Percentiles rank a stretch among this genome's conserved stretches.
Evolutionary conservation across 2,113 vertebrate genomes (phyloP).

Genomic region (Centrocercus urophasianus): DNA sequence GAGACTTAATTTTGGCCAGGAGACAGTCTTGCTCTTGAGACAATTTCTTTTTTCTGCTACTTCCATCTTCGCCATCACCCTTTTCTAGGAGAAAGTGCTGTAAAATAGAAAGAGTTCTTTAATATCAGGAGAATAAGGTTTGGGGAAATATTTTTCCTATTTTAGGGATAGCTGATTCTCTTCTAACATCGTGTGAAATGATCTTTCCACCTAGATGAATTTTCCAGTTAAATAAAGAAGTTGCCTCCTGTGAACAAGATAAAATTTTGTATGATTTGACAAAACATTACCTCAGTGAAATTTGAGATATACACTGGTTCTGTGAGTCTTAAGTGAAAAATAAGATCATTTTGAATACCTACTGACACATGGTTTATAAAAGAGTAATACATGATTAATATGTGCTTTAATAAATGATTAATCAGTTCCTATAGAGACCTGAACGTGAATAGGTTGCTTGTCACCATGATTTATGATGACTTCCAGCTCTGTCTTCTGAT

Average conservation of each 20-base stretch:
- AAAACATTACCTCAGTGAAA: neutral
- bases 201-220: neutral
- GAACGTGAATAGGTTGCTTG: conserved; percentile 19
- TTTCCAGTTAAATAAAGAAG: neutral
- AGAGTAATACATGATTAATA: conserved; percentile 45
- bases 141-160: neutral
- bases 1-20: neutral
- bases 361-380: conserved; percentile 48
- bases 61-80: neutral
- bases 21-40: neutral
- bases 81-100: neutral
- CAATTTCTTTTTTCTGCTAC: neutral
- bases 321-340: neutral
- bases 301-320: neutral
- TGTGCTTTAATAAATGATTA: conserved; percentile 57
- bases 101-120: neutral
- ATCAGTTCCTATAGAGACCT: conserved; percentile 29
- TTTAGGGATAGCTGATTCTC: neutral
- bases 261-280: neutral
- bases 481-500: neutral
- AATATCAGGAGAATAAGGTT: neutral
- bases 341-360: conserved; percentile 1
- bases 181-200: neutral
- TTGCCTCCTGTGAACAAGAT: neutral
- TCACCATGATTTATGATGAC: neutral